Evolutionary conservation across 2,797 vertebrate species (phyloP).

Genomic region (Thamnophis elegans): DNA sequence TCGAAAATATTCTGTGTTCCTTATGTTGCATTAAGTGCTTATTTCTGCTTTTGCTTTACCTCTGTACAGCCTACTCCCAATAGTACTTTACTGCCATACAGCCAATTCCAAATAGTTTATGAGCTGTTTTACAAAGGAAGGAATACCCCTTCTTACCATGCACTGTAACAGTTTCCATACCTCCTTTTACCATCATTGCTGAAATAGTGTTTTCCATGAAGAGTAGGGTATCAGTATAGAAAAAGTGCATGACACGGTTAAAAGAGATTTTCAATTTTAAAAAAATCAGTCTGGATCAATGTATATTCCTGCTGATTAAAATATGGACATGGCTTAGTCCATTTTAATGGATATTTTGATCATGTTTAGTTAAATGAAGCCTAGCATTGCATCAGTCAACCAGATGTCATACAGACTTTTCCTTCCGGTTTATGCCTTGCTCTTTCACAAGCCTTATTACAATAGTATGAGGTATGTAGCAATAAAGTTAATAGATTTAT

Average conservation of each 20-base stretch:
- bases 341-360: background rate
- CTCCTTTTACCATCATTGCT: background rate
- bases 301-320: background rate
- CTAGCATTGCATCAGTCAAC: background rate
- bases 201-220: constrained; percentile 1
- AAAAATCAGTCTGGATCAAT: background rate
- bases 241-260: background rate
- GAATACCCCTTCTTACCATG: background rate
- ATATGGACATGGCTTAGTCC: background rate
- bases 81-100: background rate
- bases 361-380: background rate
- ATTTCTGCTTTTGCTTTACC: background rate
- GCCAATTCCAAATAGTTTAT: background rate
- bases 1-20: background rate
- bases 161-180: background rate
- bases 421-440: background rate
- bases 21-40: background rate
- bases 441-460: background rate
- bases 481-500: background rate
- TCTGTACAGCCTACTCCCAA: background rate
- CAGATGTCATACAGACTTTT: background rate
- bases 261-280: background rate
- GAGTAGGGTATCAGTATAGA: background rate
- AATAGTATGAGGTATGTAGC: background rate
- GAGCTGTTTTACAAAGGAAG: background rate